Conservation (phyloP, 2,888 invertebrate genomes). For the Neoscelio sp. region DNA sequence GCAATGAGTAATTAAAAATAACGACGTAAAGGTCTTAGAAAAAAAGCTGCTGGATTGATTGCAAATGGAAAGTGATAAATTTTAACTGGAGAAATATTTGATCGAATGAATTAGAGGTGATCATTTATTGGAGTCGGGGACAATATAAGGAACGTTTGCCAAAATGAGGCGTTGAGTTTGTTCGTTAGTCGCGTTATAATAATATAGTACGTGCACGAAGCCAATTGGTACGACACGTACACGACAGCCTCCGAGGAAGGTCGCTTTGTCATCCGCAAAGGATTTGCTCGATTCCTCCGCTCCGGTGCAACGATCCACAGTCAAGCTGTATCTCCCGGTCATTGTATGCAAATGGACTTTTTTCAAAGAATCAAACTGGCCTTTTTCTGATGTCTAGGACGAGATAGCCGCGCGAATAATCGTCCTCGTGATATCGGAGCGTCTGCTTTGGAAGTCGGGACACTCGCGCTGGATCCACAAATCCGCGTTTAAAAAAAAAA, state of each 20-base stretch:
- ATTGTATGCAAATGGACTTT: constrained; percentile 82
- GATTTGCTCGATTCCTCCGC: constrained; percentile 61
- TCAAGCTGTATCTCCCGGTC: constrained; percentile 77
- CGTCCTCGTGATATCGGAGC: constrained; percentile 66
- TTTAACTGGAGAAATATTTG: not conserved
- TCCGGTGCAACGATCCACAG: constrained; percentile 60
- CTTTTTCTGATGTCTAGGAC: constrained; percentile 80
- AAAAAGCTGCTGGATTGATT: constrained; percentile 12
- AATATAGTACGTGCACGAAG: constrained; percentile 61
- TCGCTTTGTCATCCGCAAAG: constrained; percentile 75
- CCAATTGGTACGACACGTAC: constrained; percentile 67
- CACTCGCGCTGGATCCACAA: constrained; percentile 53
- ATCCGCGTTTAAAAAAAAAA: constrained; percentile 45
- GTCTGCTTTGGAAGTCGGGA: constrained; percentile 69
- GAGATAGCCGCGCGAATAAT: constrained; percentile 77
- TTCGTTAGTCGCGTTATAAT: constrained; percentile 66
- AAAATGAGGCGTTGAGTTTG: constrained; percentile 38
- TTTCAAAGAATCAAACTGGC: constrained; percentile 79
- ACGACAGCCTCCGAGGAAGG: constrained; percentile 67
- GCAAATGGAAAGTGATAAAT: not conserved
- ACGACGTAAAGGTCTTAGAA: no score
- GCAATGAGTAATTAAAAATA: not conserved
- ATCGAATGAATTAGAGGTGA: constrained; percentile 6
- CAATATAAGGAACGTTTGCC: constrained; percentile 41
- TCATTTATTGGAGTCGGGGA: constrained; percentile 26